Base-by-base conservation (phyloP, 1,140 invertebrate species). In the Anastatus disparis region DNA sequence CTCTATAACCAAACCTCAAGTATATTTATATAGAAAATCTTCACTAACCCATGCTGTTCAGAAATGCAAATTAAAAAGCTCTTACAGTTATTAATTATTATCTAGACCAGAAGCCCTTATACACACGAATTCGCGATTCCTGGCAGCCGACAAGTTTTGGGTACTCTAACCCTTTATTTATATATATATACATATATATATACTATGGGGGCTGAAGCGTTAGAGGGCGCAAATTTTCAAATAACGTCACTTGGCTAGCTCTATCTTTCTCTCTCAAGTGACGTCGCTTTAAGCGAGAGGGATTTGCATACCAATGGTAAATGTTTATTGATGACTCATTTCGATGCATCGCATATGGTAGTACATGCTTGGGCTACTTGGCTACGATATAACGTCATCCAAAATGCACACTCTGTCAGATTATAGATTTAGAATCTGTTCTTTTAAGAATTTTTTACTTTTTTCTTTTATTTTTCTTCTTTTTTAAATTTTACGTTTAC, bases 251-350 rank as follows among this genome's bases (percentile, higher is more conserved):
- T 74, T 72, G 73, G 20, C 59, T n/a, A n/a, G n/a, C n/a, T n/a
- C n/a, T n/a, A n/a, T n/a, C n/a, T n/a, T n/a, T n/a, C n/a, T n/a
- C n/a, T 59, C 62, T 70, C 35, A 71, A 64, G 64, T 55, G 66
- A 64, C 44, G 38, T 42, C 22, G 58, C 63, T 70, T 67, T 46
- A 59, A n/a, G n/a, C n/a, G n/a, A 44, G 35, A 72, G 66, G 38
- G 50, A 78, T 80, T 78, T 76, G 40, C 70, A 75, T 79, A 59
- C 69, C 73, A 74, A 75, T 75, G 17, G 59, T 52, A 53, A 76
- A 77, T 77, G 64, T 79, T 78, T 79, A 79, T 77, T 70, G 71
- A 75, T 65, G 71, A 55, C 65, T 74, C 65, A 63, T 74, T 56
- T 48, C 20, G 44, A 59, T 68, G 65, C 42, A 67, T 56, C 65